Percentiles rank a stretch among this genome's conserved stretches.
These are phyloP conservation scores for Sisor rabdophorus DNA, from an alignment of 2,113 vertebrate species.

Conservation along the genomic window DNA sequence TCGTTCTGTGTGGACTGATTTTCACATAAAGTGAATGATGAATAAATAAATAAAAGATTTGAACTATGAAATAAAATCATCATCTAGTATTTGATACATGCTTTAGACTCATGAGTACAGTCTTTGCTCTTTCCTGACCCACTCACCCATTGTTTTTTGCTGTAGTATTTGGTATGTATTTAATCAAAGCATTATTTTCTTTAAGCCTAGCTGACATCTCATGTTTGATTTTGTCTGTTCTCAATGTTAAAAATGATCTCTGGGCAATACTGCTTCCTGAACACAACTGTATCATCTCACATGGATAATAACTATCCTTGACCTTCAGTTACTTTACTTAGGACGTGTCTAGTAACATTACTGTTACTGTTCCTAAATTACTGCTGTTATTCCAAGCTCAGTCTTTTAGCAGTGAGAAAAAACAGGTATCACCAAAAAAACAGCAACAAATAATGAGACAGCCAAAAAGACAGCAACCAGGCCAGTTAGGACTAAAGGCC, in stretches of 20 bases:
- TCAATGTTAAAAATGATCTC: slow-evolving; percentile 2
- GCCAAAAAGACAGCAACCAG: neutral
- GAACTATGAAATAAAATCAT: no score
- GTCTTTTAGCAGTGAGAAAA: neutral
- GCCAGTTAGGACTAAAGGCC: neutral
- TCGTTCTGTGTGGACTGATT: no score
- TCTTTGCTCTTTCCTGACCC: neutral
- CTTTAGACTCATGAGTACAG: neutral
- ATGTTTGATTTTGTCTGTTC: neutral
- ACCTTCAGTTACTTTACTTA: neutral
- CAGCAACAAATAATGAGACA: neutral
- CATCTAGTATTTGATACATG: no score
- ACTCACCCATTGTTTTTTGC: neutral
- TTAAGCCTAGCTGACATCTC: neutral
- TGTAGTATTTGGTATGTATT: neutral
- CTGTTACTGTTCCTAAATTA: no score
- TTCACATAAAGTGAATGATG: no score
- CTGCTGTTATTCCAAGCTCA: neutral
- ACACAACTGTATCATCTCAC: neutral
- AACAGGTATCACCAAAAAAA: neutral
- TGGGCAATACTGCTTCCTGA: neutral
- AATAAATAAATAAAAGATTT: no score
- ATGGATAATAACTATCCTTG: neutral
- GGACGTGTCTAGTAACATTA: neutral
- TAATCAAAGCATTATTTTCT: slow-evolving; percentile 12